phyloP scores from a whole-genome alignment of 1,140 invertebrate genomes.

The Heliconius himera region DNA sequence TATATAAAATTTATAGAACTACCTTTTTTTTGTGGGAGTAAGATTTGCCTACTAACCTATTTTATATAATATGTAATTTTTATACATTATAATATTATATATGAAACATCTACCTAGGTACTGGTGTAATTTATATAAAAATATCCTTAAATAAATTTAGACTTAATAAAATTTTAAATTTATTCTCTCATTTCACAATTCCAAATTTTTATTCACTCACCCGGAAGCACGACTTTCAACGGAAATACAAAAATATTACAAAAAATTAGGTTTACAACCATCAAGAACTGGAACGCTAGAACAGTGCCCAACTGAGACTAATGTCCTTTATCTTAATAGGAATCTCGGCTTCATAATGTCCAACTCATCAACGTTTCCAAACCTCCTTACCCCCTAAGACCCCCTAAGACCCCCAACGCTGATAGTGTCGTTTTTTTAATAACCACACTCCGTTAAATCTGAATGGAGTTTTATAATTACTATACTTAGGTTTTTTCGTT shows the following conservation, averaged over 20 bases:
- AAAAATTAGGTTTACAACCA: slow-evolving; percentile 1
- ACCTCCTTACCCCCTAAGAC: slow-evolving; percentile 54
- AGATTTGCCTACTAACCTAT: too few species aligned
- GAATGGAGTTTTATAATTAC: slow-evolving; percentile 57
- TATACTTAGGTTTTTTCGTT: slow-evolving; percentile 37
- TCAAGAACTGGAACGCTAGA: slow-evolving; percentile 46
- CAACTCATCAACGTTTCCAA: slow-evolving; percentile 71
- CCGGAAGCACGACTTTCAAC: background rate
- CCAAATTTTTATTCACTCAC: background rate
- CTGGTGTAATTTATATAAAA: too few species aligned
- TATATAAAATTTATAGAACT: too few species aligned
- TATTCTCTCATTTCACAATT: background rate
- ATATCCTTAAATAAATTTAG: background rate
- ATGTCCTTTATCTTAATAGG: slow-evolving; percentile 77
- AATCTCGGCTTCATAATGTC: slow-evolving; percentile 76
- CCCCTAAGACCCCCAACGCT: slow-evolving; percentile 47
- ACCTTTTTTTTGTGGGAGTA: too few species aligned
- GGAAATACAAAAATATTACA: slow-evolving; percentile 5
- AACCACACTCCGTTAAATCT: slow-evolving; percentile 59
- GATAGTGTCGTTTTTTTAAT: slow-evolving; percentile 64
- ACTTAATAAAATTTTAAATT: background rate
- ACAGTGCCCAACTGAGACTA: slow-evolving; percentile 61
- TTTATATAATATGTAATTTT: too few species aligned
- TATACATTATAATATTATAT: too few species aligned
- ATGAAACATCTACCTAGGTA: too few species aligned